A percentile compares a stretch with the other conserved stretches of the same genome.
phyloP scores from a whole-genome alignment of 2,888 invertebrate species.

The Sarcophaga rosellei region DNA sequence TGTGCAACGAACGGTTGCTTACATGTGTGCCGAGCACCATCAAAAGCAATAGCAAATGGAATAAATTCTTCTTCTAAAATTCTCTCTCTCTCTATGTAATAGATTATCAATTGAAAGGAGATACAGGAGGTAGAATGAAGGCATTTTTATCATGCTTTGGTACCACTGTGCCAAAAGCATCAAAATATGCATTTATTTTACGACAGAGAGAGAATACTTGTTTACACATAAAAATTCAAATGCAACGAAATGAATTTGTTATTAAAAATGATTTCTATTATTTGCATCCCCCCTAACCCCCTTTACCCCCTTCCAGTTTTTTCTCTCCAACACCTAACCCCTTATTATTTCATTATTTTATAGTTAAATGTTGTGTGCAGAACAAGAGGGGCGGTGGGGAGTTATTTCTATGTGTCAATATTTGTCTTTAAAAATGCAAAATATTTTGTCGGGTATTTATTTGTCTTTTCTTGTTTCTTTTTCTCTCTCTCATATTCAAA shows the following conservation, averaged over 20 bases:
- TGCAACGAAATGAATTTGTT: slow-evolving; percentile 41
- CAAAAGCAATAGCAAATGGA: too few species aligned
- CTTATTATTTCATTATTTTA: slow-evolving; percentile 31
- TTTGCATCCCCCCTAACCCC: not conserved
- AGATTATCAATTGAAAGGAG: too few species aligned
- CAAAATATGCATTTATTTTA: too few species aligned
- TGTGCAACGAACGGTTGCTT: too few species aligned
- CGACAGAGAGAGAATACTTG: too few species aligned
- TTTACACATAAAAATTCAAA: slow-evolving; percentile 40
- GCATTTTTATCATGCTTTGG: too few species aligned
- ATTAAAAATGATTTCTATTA: not conserved
- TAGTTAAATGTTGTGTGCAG: not conserved
- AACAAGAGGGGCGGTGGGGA: not conserved
- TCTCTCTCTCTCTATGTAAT: too few species aligned
- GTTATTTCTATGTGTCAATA: not conserved
- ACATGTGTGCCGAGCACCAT: too few species aligned
- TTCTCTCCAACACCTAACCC: too few species aligned
- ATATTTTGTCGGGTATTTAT: slow-evolving; percentile 66
- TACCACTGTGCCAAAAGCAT: slow-evolving; percentile 8
- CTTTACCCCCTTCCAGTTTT: not conserved
- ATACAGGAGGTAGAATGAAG: too few species aligned
- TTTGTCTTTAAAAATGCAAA: slow-evolving; percentile 48
- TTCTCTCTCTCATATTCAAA: slow-evolving; percentile 50
- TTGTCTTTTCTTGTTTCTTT: slow-evolving; percentile 29
- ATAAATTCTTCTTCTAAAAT: too few species aligned